phyloP scores from a whole-genome alignment of 1,140 invertebrate genomes.

The Protaetia brevitarsis region DNA sequence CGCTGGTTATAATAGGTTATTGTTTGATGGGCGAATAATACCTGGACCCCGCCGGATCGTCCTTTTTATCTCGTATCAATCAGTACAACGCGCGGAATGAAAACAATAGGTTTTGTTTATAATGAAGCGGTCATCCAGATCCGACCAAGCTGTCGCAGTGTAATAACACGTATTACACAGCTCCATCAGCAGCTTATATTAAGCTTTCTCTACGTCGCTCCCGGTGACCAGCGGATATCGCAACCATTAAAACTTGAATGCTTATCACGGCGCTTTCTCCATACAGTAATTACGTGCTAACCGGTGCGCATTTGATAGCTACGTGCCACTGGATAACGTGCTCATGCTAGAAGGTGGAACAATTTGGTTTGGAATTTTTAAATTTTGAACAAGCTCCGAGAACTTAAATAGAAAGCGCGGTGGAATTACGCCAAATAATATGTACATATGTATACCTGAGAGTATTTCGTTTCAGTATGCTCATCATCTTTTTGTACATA shows the following conservation, averaged over 20 bases:
- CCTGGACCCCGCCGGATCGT: not conserved
- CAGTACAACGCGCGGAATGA: not conserved
- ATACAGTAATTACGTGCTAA: constrained; percentile 15
- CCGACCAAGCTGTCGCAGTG: constrained; percentile 30
- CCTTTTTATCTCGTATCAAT: not conserved
- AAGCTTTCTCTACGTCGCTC: constrained; percentile 17
- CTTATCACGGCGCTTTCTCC: constrained; percentile 27
- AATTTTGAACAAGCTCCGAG: not conserved
- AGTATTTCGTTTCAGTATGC: too few relatives aligned
- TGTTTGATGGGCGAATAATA: not conserved
- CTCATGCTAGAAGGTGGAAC: not conserved
- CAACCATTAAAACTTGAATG: constrained; percentile 31
- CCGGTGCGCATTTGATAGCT: constrained; percentile 21
- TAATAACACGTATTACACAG: constrained; percentile 30
- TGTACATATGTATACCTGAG: too few relatives aligned
- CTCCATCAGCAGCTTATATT: constrained; percentile 33
- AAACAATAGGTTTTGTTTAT: constrained; percentile 29
- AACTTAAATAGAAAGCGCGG: not conserved
- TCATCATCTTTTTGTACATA: too few relatives aligned
- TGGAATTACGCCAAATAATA: too few relatives aligned
- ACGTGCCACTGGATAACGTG: not conserved
- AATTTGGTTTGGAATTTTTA: not conserved
- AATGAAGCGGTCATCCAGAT: constrained; percentile 28
- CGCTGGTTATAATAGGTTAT: not conserved
- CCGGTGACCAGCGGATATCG: constrained; percentile 28